Base-by-base conservation (phyloP, 2,888 invertebrate species). In the Plebejus anna region DNA sequence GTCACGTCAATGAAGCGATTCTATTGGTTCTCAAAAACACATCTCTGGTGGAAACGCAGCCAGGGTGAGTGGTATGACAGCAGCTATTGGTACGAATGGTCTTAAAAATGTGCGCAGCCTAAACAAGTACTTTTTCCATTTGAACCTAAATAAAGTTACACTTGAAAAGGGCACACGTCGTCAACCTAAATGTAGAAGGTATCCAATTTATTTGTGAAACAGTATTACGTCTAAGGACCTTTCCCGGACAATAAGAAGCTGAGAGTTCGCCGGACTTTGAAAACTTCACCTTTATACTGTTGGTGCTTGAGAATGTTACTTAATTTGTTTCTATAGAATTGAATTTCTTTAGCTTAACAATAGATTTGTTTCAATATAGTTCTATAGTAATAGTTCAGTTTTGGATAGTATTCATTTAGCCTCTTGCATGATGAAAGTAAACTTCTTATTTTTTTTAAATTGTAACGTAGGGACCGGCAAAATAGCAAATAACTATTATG, bases 181-280 rank as follows among this genome's bases (percentile, higher is more conserved):
- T 38, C 11, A 16, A 36, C 32, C n/a, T 13, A 16, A 70, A 70
- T 70, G 16, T 70, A 38, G 38, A 70, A 71, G n/a, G 71, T 71
- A 42, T 42, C n/a, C 71, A 71, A 42, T 71, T 71, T 70, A 70
- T 70, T 71, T 71, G 71, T 71, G 71, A 71, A 71, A 42, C 42
- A 42, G 71, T 16, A 42, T 42, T 71, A 71, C 71, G 38, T 42
- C 42, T 70, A 16, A 66, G 22, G 66, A 66, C 32, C 66, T 11
- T 66, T 61, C 28, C 32, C 32, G 66, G 36, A 66, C 66, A 66
- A 66, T 61, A 59, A 59, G 59, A 28, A 66, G 66, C 32, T 4
- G 66, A 32, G 32, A 28, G 61, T 61, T 11, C 32, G 32, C 13
- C 36, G 66, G 66, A 16, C 66, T 66, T 66, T 66, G 66, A 66